These are phyloP conservation scores for Coenobita brevimanus DNA, from an alignment of 1,140 invertebrate species.

Conservation along the genomic window DNA sequence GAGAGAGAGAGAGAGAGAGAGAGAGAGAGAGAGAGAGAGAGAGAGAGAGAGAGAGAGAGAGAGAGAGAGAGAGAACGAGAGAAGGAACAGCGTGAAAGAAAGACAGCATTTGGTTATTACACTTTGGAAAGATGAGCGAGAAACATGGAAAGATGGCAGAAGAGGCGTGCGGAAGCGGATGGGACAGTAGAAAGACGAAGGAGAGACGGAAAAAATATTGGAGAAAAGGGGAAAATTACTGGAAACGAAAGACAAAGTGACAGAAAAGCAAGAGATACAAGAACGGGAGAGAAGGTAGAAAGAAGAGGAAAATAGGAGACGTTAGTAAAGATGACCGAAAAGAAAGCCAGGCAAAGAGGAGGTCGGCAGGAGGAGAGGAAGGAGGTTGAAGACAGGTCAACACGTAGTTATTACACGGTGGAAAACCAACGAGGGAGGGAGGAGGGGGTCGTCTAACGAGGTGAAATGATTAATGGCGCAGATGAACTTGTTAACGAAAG, in stretches of 20 bases:
- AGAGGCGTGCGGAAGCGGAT: not conserved
- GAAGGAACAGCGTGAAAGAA: not conserved
- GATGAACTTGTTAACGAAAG: slow-evolving; percentile 15
- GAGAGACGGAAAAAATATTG: not conserved
- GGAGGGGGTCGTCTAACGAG: no score
- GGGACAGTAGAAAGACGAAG: not conserved
- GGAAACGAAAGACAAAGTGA: not conserved
- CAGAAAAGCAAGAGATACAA: no score
- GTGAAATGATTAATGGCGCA: not conserved
- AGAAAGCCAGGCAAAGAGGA: not conserved
- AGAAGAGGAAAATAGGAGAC: not conserved
- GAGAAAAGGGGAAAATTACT: not conserved
- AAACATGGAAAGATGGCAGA: not conserved
- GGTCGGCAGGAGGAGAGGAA: slow-evolving; percentile 1
- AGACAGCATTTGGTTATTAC: no score
- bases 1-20: not conserved
- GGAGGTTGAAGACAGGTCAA: not conserved
- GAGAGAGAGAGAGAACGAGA: not conserved
- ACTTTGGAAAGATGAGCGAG: not conserved
- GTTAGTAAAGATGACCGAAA: not conserved
- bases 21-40: not conserved
- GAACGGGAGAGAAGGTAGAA: not conserved
- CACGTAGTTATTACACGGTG: no score
- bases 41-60: not conserved
- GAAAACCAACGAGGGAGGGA: no score